Base-by-base conservation (phyloP, 2,888 invertebrate genomes). In the Sepioteuthis lessoniana region DNA sequence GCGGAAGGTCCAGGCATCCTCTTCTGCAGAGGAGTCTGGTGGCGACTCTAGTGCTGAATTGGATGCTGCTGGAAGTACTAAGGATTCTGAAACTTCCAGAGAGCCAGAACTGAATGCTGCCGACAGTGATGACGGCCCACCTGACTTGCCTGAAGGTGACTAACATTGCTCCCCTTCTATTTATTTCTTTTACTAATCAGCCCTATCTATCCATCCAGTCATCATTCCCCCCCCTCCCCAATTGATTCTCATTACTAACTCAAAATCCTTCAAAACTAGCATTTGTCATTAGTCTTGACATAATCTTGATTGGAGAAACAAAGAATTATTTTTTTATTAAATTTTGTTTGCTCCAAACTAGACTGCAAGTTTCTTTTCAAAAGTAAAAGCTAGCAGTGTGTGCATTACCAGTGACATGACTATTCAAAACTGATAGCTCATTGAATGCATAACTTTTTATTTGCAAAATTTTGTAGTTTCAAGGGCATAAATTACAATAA, bases 91-190 rank as follows among this genome's bases (percentile, higher is more conserved):
- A 47, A 47, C 55, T 50, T 55, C 60, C 25, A 92, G 76, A 90
- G 94, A 94, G 42, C 93, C 91, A 25, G 94, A 60, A 35, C 91
- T 94, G n/a, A 94, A 60, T 42, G 90, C 93, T 19, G 93, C 90
- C 7, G 94, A 92, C 47, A 92, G 92, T 50, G 95, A 95, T 13
- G 93, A 94, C 28, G 94, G 93, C 35, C 76, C 50, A 50, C 94
- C 93, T 38, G 94, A 95, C 76, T 91, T 95, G 38, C 95, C 95
- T 47, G 95, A 95, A 94, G 95, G 95, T 92, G 47, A 76, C 76
- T 76, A 76, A 76, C 16, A 76, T 35, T 94, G 94, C 94, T 94
- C 95, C 95, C 95, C 94, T 95, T 94, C 90, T 46, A 76, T 94
- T 28, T 55, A 90, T 76, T 93, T 25, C 38, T 92, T 93, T 94